Base-by-base conservation (phyloP, 2,113 vertebrate genomes). In the Collichthys lucidus region DNA sequence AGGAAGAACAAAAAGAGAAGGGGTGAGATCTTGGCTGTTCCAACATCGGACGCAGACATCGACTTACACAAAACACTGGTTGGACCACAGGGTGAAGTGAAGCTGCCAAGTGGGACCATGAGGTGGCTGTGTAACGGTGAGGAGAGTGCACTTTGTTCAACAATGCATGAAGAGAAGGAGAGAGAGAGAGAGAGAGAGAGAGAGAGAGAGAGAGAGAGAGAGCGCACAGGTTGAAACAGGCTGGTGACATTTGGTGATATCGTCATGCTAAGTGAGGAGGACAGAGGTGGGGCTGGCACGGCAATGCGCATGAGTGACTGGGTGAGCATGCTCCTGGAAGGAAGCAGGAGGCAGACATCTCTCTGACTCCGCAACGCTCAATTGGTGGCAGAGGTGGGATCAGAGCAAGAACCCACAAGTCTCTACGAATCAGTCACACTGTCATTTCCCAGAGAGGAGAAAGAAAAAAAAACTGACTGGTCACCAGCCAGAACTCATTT, bases 251-350 rank as follows among this genome's bases (percentile, higher is more conserved):
- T 85, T 89, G 89, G 84, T 91, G 91, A 90, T 79, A 74, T 89
- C 77, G 73, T 92, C 94, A 94, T 95, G 94, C 93, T 92, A 88
- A 87, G 87, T 86, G 85, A 88, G 86, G 86, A 73, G 79, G 79
- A 90, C 86, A 88, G 80, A 84, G 84, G 91, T 88, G 92, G 86
- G 61, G 84, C 76, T 79, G 90, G 83, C 68, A 83, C 63, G 3
- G 86, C 74, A 86, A 94, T 94, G 92, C 77, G 80, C 87, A 91
- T 92, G 92, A 92, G 93, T 90, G 91, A 90, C 86, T 77, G 75
- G 84, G 86, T 91, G 84, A 90, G 89, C 88, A 92, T 94, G 94
- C 90, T 92, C 88, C 90, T 81, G 76, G 86, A 87, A 72, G 74
- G 86, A 89, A 86, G 84, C 86, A 83, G 80, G 89, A 92, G 86